Evolutionary conservation across 2,113 vertebrate genomes (phyloP).

Genomic region (Cichladusa arquata): DNA sequence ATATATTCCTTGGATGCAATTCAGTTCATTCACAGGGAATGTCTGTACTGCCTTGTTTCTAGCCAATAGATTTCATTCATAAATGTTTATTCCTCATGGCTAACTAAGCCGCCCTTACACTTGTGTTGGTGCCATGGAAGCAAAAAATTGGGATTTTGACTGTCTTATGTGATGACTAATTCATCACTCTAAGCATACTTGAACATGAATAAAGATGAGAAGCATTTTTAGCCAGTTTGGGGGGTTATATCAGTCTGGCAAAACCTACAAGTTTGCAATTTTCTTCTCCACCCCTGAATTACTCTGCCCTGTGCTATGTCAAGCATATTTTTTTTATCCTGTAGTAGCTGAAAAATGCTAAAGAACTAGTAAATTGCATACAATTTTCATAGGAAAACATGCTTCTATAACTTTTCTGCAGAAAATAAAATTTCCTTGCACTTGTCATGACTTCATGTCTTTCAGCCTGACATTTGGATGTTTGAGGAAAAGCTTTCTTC

Average conservation of each 20-base stretch:
- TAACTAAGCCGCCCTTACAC: background rate
- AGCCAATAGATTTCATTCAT: background rate
- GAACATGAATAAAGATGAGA: background rate
- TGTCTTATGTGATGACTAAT: background rate
- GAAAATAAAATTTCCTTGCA: background rate
- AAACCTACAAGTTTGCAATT: background rate
- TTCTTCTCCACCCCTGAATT: background rate
- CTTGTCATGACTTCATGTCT: background rate
- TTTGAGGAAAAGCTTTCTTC: background rate
- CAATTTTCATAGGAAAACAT: background rate
- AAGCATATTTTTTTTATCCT: background rate
- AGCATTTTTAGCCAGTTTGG: background rate
- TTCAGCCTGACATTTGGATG: background rate
- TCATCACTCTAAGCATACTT: background rate
- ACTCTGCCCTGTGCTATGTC: background rate
- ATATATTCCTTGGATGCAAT: background rate
- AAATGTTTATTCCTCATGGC: background rate
- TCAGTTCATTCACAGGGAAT: background rate
- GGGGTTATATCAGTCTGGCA: background rate
- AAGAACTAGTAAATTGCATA: background rate
- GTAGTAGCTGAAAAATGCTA: background rate
- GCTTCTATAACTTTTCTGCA: background rate
- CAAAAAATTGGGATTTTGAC: background rate
- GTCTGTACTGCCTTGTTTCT: background rate
- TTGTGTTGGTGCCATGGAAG: background rate